Evolutionary conservation across 2,888 invertebrate species (phyloP), one percentile per base, ranked within the genome.

Genomic region (Pristionchus mayeri): DNA sequence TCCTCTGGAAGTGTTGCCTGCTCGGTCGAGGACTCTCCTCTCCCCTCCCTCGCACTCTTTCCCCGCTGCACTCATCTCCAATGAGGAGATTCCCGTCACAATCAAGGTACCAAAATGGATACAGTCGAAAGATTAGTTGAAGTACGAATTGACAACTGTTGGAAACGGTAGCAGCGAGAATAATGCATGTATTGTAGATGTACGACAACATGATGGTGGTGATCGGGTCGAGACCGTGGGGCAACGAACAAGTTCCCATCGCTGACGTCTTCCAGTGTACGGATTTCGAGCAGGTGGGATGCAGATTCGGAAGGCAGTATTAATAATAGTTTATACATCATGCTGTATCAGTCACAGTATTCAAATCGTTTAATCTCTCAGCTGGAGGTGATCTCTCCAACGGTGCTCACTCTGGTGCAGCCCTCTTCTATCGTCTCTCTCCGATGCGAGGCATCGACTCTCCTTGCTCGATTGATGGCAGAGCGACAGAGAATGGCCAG

Each of bases 211-310:
- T 75, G 71, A 75, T 84, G 52, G 54, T 75, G 11, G 52, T 85
- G 44, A 50, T 71, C 54, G 85, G 87, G 7, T 79, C 63, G 48
- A 37, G 86, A 34, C 81, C 76, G 52, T 87, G 87, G 87, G 54
- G 86, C 34, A 81, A 60, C 30, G 71, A 84, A n/a, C 71, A 54
- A 57, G 86, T 83, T 11, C 71, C 76, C 21, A 76, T 87, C 9
- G 85, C 85, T 44, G 87, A 87, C 37, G 34, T 86, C 21, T 85
- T 84, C 84, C 85, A 85, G 63, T 87, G 87, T 83, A 82, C 87
- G 11, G 84, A 83, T 37, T 87, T 87, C 63, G 87, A 87, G 54
- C 86, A 87, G 79, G 85, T 80, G 24, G 18, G 24, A 24, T 50
- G n/a, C 44, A 34, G 34, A 3, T 3, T 27, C 1, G 27, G 30